Base-by-base conservation (phyloP, 2,888 invertebrate genomes). In the Pyrochroa serraticornis region DNA sequence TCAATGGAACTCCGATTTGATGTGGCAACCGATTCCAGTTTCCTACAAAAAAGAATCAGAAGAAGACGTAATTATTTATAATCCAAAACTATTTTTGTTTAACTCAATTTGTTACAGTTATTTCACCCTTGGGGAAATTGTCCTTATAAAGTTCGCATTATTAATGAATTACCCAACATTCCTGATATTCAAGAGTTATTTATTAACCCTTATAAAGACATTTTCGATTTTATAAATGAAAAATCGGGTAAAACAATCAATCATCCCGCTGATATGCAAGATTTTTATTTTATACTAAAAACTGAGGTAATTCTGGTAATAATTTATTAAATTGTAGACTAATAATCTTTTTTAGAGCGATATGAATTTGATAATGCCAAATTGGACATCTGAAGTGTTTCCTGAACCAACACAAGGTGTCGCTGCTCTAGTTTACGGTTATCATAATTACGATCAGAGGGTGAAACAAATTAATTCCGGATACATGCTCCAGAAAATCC, bases 1-100 rank as follows among this genome's bases (percentile, higher is more conserved):
- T 74, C 79, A 80, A 60, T 87, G 86, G 86, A 84, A 84, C 66
- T 66, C 75, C 3, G 54, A 65, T 0, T 74, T 89, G 56, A 77
- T 81, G 60, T 92, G 91, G 91, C 88, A 89, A 68, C 92, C 91
- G 6, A 71, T 72, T 34, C 73, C 73, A 7, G 54, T 71, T 1
- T 42, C 63, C 37, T 62, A 55, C 45, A 69, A 66, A 51, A 13
- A 56, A 8, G 61, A 54, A 32, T 44, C 55, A 3, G 66, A 72
- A 38, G 72, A 73, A 68, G 70, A 72, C 36, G 73, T 73, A 67
- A 65, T 58, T 62, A n/a, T n/a, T n/a, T 30, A 6, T 12, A 9
- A 9, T 6, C 35, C 10, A 2, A 32, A 2, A 39, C 6, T 42
- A 35, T 13, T 7, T 10, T 38, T 44, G 8, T 1, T 44, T 46